Evolutionary conservation across 2,113 vertebrate species (phyloP), one percentile per base, ranked within the genome.

Genomic region (Brachyhypopomus occidentalis): DNA sequence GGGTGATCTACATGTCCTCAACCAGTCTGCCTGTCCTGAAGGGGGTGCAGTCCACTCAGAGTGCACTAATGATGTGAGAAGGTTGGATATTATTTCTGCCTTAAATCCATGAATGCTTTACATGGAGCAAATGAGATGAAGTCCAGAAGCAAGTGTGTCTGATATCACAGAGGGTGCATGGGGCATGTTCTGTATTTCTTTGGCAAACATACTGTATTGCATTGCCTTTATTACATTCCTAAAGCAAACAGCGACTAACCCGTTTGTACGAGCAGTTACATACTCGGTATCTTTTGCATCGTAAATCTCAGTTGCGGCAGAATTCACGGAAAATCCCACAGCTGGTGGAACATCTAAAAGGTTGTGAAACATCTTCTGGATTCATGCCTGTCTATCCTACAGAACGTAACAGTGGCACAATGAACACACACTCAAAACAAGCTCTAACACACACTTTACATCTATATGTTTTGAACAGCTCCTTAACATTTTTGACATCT

Each of bases 401-500:
- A 73, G 69, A 56, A 69, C 55, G 38, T 72, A 72, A 85, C 58
- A 75, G 73, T 78, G 71, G 89, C 85, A 72, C 80, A 87, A 77
- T 89, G 80, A 89, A 88, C 81, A 84, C 79, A 83, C 83, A 62
- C 74, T 67, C 34, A 83, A 87, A 83, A 88, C 84, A 63, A 89
- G 88, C 89, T 84, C 19, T 85, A 91, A 91, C 81, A 88, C 87
- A 88, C 83, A 92, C 89, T 92, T 91, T 93, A 92, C 93, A 92
- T 88, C 90, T 91, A 67, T 63, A 91, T 91, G 91, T 91, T 70
- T 70, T 89, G 90, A 92, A 91, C 92, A 90, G 91, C 88, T 86
- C 91, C 91, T 93, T 89, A 92, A 92, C 92, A 90, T 91, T 87
- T 91, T 92, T 90, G 87, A 90, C 90, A 91, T 92, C 87, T 91